These are phyloP conservation scores for Dynastes maya DNA, from an alignment of 2,888 invertebrate genomes.

Conservation along the genomic window DNA sequence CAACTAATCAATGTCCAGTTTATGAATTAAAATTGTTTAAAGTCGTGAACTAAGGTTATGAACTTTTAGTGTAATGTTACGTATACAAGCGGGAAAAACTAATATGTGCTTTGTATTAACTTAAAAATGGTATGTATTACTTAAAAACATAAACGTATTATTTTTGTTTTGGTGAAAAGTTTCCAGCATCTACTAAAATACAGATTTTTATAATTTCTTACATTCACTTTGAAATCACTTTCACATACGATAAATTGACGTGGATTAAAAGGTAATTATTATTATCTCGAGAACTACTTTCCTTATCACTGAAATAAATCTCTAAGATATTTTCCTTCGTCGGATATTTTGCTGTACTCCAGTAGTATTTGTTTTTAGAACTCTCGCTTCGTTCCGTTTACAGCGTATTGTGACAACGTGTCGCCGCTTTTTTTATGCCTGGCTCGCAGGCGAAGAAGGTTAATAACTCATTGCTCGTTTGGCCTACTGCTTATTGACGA, in stretches of 20 bases:
- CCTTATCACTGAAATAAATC: no score
- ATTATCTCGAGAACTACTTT: neutral
- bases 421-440: constrained; percentile 6
- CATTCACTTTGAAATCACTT: neutral
- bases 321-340: no score
- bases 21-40: neutral
- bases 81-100: neutral
- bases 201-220: neutral
- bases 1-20: neutral
- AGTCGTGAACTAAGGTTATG: no score
- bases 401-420: constrained; percentile 7
- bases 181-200: constrained; percentile 20
- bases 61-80: neutral
- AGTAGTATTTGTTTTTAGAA: constrained; percentile 13
- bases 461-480: constrained; percentile 30
- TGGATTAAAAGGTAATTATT: neutral
- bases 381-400: neutral
- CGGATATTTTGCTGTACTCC: no score
- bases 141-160: neutral
- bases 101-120: neutral
- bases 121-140: constrained; percentile 23
- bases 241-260: no score
- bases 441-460: constrained; percentile 24
- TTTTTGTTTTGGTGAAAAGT: constrained; percentile 19
- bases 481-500: constrained; percentile 25